Evolutionary conservation across 2,888 invertebrate species (phyloP), one percentile per base, ranked within the genome.

Genomic region (Noctua pronuba): DNA sequence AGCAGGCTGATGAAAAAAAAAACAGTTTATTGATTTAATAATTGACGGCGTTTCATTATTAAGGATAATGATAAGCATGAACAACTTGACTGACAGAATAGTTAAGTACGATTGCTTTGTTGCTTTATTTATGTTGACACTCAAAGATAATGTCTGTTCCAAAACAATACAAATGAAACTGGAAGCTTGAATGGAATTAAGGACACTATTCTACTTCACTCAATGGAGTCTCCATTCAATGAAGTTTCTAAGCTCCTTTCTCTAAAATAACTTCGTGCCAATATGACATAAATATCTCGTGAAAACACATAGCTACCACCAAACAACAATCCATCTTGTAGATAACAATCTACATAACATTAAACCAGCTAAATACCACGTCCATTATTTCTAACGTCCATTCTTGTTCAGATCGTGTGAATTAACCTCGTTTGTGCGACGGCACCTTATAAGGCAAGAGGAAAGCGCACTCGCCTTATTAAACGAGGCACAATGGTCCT

Each of bases 381-480:
- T 88, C 88, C 83, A 84, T 79, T 82, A 85, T 80, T 85, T 88
- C 85, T 84, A 86, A 76, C 79, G 70, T 86, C 88, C 78, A 81
- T 84, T 86, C 81, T 82, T 69, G 82, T 69, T 62, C 72, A 87
- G 88, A 89, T 89, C 94, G 92, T 92, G 94, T 93, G 93, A 94
- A 94, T 93, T 92, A 92, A 89, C 90, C 90, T 92, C 91, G 91
- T 92, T 92, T 91, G 91, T 88, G 86, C 88, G 89, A 86, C 90
- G 90, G 90, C 84, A 70, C 94, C 93, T 66, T 92, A 91, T 88
- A 92, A 84, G 93, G 93, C 83, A n/a, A 88, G 89, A 88, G 90
- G 91, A 93, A 92, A 93, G 92, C 89, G 80, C 86, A 90, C 90
- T 91, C 80, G 88, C 93, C 92, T 92, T 93, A 93, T 92, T 93